Evolutionary conservation across 2,888 invertebrate species (phyloP).

Genomic region (Copidosoma aretas): DNA sequence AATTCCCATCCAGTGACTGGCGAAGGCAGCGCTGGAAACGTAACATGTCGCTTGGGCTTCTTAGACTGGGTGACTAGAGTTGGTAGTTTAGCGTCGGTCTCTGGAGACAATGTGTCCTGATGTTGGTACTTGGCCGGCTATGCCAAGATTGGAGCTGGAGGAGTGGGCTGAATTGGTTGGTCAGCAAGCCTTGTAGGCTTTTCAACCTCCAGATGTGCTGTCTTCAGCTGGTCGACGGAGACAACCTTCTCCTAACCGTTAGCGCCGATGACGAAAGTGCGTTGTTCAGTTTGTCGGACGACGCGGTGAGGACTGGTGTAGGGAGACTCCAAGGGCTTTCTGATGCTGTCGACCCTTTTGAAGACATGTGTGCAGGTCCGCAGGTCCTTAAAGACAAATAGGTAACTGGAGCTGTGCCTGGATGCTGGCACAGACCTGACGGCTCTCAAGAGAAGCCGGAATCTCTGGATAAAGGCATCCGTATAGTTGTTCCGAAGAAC

Average conservation of each 20-base stretch:
- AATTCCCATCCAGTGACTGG: too few relatives aligned
- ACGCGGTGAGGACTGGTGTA: not conserved
- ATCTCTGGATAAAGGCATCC: not conserved
- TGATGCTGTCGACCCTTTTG: too few relatives aligned
- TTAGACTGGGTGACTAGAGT: too few relatives aligned
- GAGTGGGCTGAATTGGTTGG: too few relatives aligned
- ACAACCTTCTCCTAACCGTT: not conserved
- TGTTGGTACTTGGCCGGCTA: too few relatives aligned
- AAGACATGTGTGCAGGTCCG: not conserved
- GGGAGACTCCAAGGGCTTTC: not conserved
- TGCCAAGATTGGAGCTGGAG: too few relatives aligned
- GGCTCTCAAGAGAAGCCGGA: slow-evolving; percentile 19
- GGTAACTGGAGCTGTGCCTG: slow-evolving; percentile 18
- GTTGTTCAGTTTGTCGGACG: not conserved
- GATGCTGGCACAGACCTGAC: slow-evolving; percentile 29
- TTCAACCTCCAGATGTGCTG: not conserved
- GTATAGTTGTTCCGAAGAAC: slow-evolving; percentile 43
- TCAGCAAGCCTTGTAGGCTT: too few relatives aligned
- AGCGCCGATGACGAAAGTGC: not conserved
- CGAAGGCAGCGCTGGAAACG: too few relatives aligned
- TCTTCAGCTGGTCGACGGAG: not conserved
- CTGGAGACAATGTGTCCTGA: too few relatives aligned
- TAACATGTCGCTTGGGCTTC: too few relatives aligned
- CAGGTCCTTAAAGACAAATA: not conserved
- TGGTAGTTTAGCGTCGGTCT: too few relatives aligned